phyloP scores from a whole-genome alignment of 1,140 invertebrate genomes.

The Ips typographus region DNA sequence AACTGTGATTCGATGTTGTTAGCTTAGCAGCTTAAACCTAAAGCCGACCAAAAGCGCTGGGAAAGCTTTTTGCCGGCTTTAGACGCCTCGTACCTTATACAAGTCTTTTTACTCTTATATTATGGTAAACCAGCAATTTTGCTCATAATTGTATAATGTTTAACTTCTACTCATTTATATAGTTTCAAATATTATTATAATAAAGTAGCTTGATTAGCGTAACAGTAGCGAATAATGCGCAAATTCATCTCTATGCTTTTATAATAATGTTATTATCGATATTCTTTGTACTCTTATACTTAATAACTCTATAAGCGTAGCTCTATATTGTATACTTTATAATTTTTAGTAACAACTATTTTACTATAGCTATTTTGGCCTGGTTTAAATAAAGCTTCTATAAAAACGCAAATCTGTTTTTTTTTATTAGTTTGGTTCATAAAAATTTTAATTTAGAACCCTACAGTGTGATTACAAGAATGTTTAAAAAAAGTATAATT shows the following conservation, averaged over 20 bases:
- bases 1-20: slow-evolving; percentile 49
- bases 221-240: neutral
- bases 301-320: neutral
- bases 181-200: neutral
- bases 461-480: too few species aligned
- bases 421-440: too few species aligned
- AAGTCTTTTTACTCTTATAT: slow-evolving; percentile 35
- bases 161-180: slow-evolving; percentile 4
- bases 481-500: too few species aligned
- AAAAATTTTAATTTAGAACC: too few species aligned
- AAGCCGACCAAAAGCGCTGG: slow-evolving; percentile 48
- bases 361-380: neutral
- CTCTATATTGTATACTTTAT: neutral
- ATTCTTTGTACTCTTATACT: neutral
- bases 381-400: slow-evolving; percentile 3
- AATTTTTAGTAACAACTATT: neutral
- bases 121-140: slow-evolving; percentile 11
- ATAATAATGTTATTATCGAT: neutral
- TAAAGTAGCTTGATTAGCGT: too few species aligned
- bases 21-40: slow-evolving; percentile 38
- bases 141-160: slow-evolving; percentile 25
- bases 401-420: neutral
- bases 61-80: slow-evolving; percentile 49
- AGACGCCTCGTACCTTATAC: slow-evolving; percentile 36
- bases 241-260: neutral